Base-by-base conservation (phyloP, 1,140 invertebrate genomes). In the Manduca sexta region DNA sequence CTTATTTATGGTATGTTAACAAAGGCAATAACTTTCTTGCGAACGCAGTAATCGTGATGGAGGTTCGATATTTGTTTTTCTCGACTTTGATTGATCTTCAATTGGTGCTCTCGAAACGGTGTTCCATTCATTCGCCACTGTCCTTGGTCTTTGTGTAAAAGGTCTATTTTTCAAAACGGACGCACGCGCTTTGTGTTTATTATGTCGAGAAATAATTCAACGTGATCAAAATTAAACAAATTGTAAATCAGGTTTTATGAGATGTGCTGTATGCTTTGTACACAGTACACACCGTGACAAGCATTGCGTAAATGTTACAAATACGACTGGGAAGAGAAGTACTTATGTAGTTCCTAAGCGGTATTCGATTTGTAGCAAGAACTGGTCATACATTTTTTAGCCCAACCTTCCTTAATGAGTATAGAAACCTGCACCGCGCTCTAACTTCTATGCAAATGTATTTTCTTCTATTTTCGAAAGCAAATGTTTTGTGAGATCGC, bases 401-500 rank as follows among this genome's bases (percentile, higher is more conserved):
- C 18, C 17, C 56, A 58, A 58, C 45, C 45, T 58, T 52, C 56
- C 50, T 52, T 58, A 58, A 52, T 58, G 45, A 58, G 50, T 35
- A 46, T 50, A 52, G 56, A 58, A 58, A 58, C 45, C 47, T 30
- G 35, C 14, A 16, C 12, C 21, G 49, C 26, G 46, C 15, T 49
- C 41, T 31, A 56, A 60, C 58, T 47, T 53, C 49, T 61, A 61
- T 56, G 58, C 54, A 61, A 56, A 61, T 61, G 48, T 30, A 61
- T 56, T 61, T 61, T 56, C 53, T 56, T 61, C 46, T 56, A 56
- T 56, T 53, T 61, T 56, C 58, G 53, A 61, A 61, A 61, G 58
- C 30, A 47, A 50, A 56, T 42, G 45, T 56, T 47, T 56, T 56
- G 45, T 52, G 49, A 56, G 48, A 56, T 51, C 47, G 44, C 40